Base-by-base conservation (phyloP, 2,797 vertebrate genomes). In the Muraenolepis orangiensis region DNA sequence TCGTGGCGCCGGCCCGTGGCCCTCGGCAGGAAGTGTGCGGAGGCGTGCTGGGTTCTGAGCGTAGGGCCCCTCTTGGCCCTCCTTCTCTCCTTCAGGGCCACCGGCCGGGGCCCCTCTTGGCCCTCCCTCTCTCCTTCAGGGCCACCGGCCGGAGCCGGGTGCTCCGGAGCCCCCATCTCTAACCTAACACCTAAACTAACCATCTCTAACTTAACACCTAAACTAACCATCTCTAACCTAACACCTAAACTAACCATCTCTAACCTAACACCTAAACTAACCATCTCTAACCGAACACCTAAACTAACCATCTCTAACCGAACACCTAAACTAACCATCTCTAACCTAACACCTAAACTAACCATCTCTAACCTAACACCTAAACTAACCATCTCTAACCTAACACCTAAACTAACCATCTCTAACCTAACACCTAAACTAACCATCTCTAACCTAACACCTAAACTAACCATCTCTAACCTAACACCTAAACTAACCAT, bases 81-180 rank as follows among this genome's bases (percentile, higher is more conserved):
- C 2, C 98, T 97, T 31, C 96, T 85, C 84, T 99, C 99, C 82
- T 99, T 99, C 81, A 99, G 93, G 0, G 97, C 98, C 92, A 99
- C 96, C 0, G 96, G 74, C 95, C 98, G 86, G 96, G 97, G 73
- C 98, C 98, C 72, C 97, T 93, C 75, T 98, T 99, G 3, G 97
- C 97, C 74, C 98, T 98, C 2, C 98, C 98, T 31, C 96, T 85
- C 84, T 99, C 99, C 82, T 99, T 99, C 81, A 99, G 93, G 0
- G 97, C 98, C 92, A 99, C 96, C 0, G 96, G 98, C 97, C 98
- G 99, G 73, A 95, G 94, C 0, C 97, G 93, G 0, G 96, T 96
- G 0, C 94, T 96, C 76, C 94, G 89, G 91, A 94, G 86, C 95
- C 96, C 87, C n/a, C n/a, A 26, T 64, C 57, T 26, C 57, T 23